Conservation (phyloP, 2,113 vertebrate genomes). For the Acanthisitta chloris region DNA sequence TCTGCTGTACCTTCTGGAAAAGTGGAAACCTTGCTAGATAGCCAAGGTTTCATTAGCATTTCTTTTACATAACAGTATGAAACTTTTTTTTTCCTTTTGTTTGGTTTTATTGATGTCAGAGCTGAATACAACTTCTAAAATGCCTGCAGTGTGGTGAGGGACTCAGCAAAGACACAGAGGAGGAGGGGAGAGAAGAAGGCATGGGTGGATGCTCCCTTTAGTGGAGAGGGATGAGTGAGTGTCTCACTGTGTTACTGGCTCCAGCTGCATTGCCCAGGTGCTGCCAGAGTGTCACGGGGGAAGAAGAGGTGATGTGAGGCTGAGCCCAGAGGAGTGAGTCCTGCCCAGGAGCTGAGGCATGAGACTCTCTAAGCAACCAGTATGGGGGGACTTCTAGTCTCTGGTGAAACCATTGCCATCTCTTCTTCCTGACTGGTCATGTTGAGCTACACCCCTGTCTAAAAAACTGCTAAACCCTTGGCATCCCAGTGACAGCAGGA, state of each 20-base stretch:
- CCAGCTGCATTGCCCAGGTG: too few species aligned
- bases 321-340: not conserved
- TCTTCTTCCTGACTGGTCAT: not conserved
- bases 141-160: not conserved
- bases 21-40: not conserved
- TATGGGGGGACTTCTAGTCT: not conserved
- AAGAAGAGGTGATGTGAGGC: not conserved
- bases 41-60: not conserved
- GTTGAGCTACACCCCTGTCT: not conserved
- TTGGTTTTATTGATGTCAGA: not conserved
- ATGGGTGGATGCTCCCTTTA: not conserved
- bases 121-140: not conserved
- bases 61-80: not conserved
- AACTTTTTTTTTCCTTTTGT: not conserved
- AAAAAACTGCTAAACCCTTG: not conserved
- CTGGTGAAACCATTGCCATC: not conserved
- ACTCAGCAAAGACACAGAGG: not conserved
- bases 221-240: not conserved
- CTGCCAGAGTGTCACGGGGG: not conserved
- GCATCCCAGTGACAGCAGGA: not conserved
- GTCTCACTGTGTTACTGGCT: not conserved
- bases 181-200: not conserved
- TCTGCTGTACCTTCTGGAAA: not conserved
- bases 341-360: not conserved
- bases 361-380: not conserved